Evolutionary conservation across 1,140 invertebrate genomes (phyloP).

Genomic region (Delia radicum): DNA sequence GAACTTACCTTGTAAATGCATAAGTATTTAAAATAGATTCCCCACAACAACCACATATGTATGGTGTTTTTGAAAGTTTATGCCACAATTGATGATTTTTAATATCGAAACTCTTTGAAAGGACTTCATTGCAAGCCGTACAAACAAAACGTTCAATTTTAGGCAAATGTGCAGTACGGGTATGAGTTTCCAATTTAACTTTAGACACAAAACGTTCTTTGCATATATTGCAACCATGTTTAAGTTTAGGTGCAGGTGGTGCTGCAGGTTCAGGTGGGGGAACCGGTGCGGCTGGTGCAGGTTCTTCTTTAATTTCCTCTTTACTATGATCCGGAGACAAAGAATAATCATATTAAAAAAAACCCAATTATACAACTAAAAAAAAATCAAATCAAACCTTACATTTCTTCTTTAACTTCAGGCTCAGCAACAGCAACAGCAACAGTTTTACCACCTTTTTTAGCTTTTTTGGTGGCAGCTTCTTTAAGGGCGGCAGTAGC

Average conservation of each 20-base stretch:
- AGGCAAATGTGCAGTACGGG: conserved; percentile 36
- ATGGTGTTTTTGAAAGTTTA: conserved; percentile 50
- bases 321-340: not conserved
- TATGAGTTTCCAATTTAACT: conserved; percentile 40
- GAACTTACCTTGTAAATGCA: conserved; percentile 31
- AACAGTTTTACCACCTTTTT: not conserved
- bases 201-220: conserved; percentile 41
- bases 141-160: conserved; percentile 43
- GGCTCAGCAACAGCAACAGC: no score
- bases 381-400: conserved; percentile 2
- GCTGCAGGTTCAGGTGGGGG: not conserved
- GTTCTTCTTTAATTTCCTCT: conserved; percentile 1
- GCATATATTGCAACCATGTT: conserved; percentile 42
- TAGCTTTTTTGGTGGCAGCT: not conserved
- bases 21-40: conserved; percentile 38
- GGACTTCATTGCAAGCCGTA: conserved; percentile 45
- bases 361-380: not conserved
- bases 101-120: conserved; percentile 43
- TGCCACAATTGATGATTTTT: conserved; percentile 53
- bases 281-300: not conserved
- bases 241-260: conserved; percentile 4
- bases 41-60: conserved; percentile 43
- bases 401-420: conserved; percentile 12
- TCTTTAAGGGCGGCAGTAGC: not conserved
- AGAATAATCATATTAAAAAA: not conserved